Percentiles rank a stretch among this genome's conserved stretches.
These are phyloP conservation scores for Alces alces DNA, from an alignment of 2,113 vertebrate genomes.

Conservation along the genomic window DNA sequence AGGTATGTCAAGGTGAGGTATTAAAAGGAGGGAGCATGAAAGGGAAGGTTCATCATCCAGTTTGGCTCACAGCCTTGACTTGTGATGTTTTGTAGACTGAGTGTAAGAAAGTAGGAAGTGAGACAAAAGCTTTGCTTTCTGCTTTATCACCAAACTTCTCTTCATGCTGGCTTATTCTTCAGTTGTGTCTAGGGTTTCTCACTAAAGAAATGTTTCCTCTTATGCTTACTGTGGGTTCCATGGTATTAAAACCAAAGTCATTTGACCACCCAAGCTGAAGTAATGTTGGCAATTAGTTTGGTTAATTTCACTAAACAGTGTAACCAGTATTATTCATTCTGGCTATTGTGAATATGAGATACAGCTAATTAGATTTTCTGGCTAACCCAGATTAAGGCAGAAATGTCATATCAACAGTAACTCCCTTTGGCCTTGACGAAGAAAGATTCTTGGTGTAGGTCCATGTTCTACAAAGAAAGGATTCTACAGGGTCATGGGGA, in stretches of 20 bases:
- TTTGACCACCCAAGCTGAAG: background rate
- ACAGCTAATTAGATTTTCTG: conserved; percentile 19
- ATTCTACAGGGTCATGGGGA: background rate
- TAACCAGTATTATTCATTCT: background rate
- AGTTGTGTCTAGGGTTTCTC: background rate
- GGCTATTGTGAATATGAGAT: background rate
- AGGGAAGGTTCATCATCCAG: background rate
- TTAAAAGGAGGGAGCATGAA: background rate
- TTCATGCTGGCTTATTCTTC: background rate
- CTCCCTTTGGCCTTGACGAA: background rate
- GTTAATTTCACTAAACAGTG: background rate
- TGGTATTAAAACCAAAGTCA: conserved; percentile 9
- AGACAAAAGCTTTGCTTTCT: background rate
- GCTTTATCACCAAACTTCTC: background rate
- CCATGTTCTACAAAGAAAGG: background rate
- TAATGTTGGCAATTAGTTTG: background rate
- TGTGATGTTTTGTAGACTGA: background rate
- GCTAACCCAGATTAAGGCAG: background rate
- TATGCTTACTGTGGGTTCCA: background rate
- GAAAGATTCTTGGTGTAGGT: background rate
- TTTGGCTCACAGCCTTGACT: background rate
- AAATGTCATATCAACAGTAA: background rate
- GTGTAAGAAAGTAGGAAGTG: background rate
- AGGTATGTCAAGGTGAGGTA: background rate
- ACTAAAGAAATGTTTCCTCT: background rate